Evolutionary conservation across 2,113 vertebrate genomes (phyloP), one percentile per base, ranked within the genome.

Genomic region (Marcusenius ussheri): DNA sequence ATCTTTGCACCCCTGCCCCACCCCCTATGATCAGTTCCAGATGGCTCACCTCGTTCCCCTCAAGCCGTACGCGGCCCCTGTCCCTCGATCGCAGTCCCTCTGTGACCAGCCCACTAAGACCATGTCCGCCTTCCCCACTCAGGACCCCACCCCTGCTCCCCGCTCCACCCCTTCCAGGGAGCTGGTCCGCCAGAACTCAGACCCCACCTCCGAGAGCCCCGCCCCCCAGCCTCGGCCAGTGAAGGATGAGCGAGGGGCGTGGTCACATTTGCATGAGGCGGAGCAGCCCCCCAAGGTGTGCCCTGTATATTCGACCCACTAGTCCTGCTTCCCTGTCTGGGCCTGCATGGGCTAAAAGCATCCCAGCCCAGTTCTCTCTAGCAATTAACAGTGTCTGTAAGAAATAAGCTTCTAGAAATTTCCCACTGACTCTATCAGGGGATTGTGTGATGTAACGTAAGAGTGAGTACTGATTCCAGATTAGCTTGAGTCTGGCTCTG

Each of bases 31-130:
- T 39, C 96, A 98, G 97, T 97, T 97, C 95, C 97, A 98, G 93
- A 96, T 97, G 94, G 97, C 97, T 91, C 97, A 98, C 94, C 96
- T 97, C 92, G 97, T 98, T 93, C 97, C 97, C 17, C 95, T 98
- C 93, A 98, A 98, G 95, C 97, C 97, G 88, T 98, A 97, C 50
- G 97, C 97, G 87, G 97, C 97, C 46, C 97, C 97, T 89, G 97
- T 97, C 88, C 97, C 97, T 90, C 96, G 97, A 93, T 98, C 97
- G 92, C 97, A 98, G 95, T 98, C 97, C 93, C 96, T 98, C 89
- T 98, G 97, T 93, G 97, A 98, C 94, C 97, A 97, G 93, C 97
- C 97, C 89, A 96, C 96, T 95, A 96, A 97, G 95, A 98, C 96
- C 92, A 96, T 97, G 95, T 97, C 97, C 90, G 97, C 97, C 94